Conservation (phyloP, 2,888 invertebrate genomes). For the Hirtodrosophila confusa region DNA sequence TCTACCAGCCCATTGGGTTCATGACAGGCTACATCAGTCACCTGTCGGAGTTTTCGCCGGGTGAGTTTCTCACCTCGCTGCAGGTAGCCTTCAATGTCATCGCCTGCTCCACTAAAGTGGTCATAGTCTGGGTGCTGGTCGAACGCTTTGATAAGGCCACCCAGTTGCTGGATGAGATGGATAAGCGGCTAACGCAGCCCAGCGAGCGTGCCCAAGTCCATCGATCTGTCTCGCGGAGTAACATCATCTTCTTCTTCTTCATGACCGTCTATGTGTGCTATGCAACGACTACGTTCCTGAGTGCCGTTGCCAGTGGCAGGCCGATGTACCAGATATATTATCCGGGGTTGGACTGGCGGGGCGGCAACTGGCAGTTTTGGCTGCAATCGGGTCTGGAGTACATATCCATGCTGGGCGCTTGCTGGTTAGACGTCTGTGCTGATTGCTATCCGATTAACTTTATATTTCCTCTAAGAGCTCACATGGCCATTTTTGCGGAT, state of each 20-base stretch:
- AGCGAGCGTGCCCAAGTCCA: constrained; percentile 51
- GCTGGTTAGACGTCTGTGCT: constrained; percentile 64
- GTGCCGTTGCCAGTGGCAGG: constrained; percentile 49
- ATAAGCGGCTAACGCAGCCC: constrained; percentile 36
- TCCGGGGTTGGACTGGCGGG: constrained; percentile 71
- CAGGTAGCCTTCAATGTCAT: constrained; percentile 68
- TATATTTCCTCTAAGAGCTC: constrained; percentile 60
- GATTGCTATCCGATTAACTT: constrained; percentile 73
- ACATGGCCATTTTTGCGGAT: constrained; percentile 59
- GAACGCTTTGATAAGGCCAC: constrained; percentile 56
- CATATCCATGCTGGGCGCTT: constrained; percentile 59
- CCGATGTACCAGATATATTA: constrained; percentile 74
- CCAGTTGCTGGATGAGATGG: constrained; percentile 62
- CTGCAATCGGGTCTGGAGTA: constrained; percentile 65
- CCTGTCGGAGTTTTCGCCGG: constrained; percentile 56
- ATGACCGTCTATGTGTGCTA: constrained; percentile 55
- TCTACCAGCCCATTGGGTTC: constrained; percentile 65
- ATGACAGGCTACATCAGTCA: constrained; percentile 49
- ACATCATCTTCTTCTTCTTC: constrained; percentile 59
- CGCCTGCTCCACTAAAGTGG: constrained; percentile 68
- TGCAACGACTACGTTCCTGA: constrained; percentile 26
- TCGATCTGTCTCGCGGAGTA: constrained; percentile 47
- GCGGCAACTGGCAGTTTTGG: constrained; percentile 41
- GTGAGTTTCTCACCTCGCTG: constrained; percentile 70
- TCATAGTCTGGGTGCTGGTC: constrained; percentile 58